Base-by-base conservation (phyloP, 2,797 vertebrate genomes). In the Eleutherodactylus coqui region DNA sequence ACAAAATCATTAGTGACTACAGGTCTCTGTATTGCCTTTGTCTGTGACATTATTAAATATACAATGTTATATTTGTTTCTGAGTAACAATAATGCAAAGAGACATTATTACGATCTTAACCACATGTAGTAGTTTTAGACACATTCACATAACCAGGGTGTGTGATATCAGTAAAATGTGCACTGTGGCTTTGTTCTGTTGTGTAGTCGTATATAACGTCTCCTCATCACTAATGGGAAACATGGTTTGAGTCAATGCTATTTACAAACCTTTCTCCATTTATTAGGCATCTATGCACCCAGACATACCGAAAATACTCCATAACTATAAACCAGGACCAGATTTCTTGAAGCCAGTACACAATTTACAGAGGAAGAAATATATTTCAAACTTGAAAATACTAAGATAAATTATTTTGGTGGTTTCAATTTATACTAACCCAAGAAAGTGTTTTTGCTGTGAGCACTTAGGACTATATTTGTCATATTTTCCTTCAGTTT, bases 351-450 rank as follows among this genome's bases (percentile, higher is more conserved):
- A n/a, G 10, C 9, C 69, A 43, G 69, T 43, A 73, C 36, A 73
- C 70, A 73, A 45, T 73, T 73, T 73, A 73, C 70, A 70, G 38
- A 43, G 36, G 21, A 70, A 41, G 67, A 43, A 70, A 70, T 43
- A n/a, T 70, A 70, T 70, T 70, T 70, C 4, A 43, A 73, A 73
- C 70, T 73, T 73, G 24, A 73, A 73, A 45, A 7, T 17, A 45
- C n/a, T 6, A 73, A 73, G 16, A 45, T 73, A 14, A 73, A 21
- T 45, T 17, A 45, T 73, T 17, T 73, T 73, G 6, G 9, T 41
- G 11, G 13, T 73, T 43, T 27, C 4, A 73, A 73, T 73, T n/a
- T 45, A 43, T 73, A 45, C 70, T 43, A 73, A 73, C 70, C 41
- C 41, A 27, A 45, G 38, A 73, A 73, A 73, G 70, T 73, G 70